Conservation (phyloP, 2,113 vertebrate species). For the Seriola quinqueradiata region DNA sequence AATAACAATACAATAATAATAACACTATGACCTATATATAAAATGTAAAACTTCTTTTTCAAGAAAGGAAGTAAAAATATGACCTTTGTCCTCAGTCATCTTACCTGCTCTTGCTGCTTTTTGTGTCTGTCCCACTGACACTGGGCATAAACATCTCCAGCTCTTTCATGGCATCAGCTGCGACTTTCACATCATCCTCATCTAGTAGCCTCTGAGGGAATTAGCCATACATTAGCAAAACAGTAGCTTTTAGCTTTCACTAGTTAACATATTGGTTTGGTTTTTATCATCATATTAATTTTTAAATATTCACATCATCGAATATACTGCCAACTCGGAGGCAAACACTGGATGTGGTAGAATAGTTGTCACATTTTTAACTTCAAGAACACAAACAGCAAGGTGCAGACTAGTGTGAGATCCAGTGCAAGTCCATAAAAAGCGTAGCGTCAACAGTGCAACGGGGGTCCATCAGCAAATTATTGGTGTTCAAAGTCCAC, state of each 20-base stretch:
- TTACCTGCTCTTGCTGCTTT: conserved; percentile 87
- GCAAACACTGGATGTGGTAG: no score
- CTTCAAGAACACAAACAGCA: background rate
- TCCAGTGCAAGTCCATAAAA: background rate
- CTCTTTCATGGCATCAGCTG: conserved; percentile 94
- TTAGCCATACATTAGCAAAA: background rate
- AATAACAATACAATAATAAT: no score
- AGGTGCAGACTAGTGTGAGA: no score
- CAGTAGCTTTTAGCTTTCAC: background rate
- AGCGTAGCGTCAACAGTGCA: no score
- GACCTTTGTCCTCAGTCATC: background rate
- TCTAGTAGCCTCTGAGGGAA: conserved; percentile 87
- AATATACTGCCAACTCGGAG: no score
- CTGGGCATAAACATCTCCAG: conserved; percentile 97
- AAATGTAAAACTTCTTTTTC: background rate
- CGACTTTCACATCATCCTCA: conserved; percentile 97
- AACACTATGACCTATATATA: no score
- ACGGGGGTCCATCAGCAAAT: no score
- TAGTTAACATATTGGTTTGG: no score
- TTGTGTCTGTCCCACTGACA: conserved; percentile 79
- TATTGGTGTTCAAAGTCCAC: no score
- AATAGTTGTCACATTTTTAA: no score
- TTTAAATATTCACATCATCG: no score
- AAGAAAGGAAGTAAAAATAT: background rate
- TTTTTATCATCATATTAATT: no score